Percentiles rank a stretch among this genome's conserved stretches.
Conservation (phyloP, 2,888 invertebrate genomes). For the Drosophila birchii region DNA sequence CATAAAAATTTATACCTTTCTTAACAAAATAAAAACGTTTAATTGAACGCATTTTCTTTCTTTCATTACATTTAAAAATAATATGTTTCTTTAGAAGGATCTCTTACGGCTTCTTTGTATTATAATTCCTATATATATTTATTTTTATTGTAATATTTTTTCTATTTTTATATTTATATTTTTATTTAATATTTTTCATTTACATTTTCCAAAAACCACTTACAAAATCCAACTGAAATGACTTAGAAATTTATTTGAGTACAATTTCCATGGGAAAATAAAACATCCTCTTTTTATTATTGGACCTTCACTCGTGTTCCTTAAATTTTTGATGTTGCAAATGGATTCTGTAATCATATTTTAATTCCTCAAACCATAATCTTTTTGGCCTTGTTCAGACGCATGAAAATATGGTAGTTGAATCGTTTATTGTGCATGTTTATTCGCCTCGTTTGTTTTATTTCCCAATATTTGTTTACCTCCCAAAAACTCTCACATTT, state of each 20-base stretch:
- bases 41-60: no score
- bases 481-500: background rate
- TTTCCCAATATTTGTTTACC: slow-evolving; percentile 2
- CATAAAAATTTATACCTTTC: no score
- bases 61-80: no score
- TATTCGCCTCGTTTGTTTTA: slow-evolving; percentile 4
- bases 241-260: background rate
- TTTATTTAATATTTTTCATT: background rate
- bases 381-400: background rate
- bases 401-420: background rate
- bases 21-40: no score
- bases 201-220: background rate
- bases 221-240: background rate
- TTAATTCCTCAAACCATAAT: background rate
- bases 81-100: no score
- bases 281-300: background rate
- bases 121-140: no score
- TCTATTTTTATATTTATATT: no score
- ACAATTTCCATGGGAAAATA: background rate
- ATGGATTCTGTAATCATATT: slow-evolving; percentile 1
- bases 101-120: no score
- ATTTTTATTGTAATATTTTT: no score
- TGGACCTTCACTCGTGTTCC: background rate
- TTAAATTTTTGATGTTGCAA: background rate
- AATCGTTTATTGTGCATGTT: background rate